phyloP scores from a whole-genome alignment of 1,140 invertebrate species.

The Grapholita molesta region DNA sequence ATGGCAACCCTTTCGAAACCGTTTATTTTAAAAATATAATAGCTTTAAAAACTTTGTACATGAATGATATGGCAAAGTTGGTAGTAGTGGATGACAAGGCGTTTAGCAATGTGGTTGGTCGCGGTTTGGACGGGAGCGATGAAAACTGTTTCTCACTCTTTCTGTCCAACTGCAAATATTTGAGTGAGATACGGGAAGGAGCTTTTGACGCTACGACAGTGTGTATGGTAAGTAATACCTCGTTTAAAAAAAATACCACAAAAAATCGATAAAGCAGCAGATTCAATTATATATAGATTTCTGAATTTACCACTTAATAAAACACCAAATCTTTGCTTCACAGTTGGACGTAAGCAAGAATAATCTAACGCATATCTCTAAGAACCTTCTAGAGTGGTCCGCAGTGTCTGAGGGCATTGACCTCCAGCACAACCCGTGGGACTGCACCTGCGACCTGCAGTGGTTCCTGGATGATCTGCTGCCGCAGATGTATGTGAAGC shows the following conservation, averaged over 20 bases:
- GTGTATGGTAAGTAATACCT: conserved; percentile 58
- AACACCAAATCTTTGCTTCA: conserved; percentile 21
- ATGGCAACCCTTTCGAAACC: conserved; percentile 66
- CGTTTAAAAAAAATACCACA: not conserved
- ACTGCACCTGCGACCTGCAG: conserved; percentile 72
- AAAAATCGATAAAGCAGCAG: not conserved
- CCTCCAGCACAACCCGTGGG: conserved; percentile 76
- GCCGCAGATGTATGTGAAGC: conserved; percentile 51
- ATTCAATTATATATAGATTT: not conserved
- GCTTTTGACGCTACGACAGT: conserved; percentile 65
- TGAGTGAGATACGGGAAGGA: conserved; percentile 55
- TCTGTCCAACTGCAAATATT: conserved; percentile 55
- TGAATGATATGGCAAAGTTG: conserved; percentile 60
- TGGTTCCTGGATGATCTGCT: conserved; percentile 73
- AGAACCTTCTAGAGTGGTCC: conserved; percentile 57
- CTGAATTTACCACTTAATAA: not conserved
- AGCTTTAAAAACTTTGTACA: conserved; percentile 59
- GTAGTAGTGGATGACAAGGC: conserved; percentile 56
- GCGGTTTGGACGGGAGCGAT: conserved; percentile 38
- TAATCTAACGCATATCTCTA: conserved; percentile 55
- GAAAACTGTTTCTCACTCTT: conserved; percentile 62
- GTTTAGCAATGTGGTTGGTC: conserved; percentile 65
- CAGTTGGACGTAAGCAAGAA: conserved; percentile 77
- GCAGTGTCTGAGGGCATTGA: conserved; percentile 55
- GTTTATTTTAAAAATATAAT: conserved; percentile 71